Evolutionary conservation across 1,140 invertebrate species (phyloP), one percentile per base, ranked within the genome.

Genomic region (Drosophila albomicans): DNA sequence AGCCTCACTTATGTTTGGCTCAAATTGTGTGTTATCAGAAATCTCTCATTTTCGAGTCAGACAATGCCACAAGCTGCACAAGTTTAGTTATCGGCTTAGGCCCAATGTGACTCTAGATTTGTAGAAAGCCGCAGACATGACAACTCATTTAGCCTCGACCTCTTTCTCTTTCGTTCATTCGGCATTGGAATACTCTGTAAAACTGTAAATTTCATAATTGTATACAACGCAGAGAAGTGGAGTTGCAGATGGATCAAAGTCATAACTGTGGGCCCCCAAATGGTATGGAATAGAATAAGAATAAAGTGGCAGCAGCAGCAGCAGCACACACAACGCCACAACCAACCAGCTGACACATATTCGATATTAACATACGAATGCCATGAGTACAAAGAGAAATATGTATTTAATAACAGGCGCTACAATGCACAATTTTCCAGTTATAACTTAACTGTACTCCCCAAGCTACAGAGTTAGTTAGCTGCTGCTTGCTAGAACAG

Each of bases 321-420:
- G 35, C 64, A 58, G 51, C 72, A 51, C 8, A 41, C 35, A 56
- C 1, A 48, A 25, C 3, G 20, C 20, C 0, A 25, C 20, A 25
- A 25, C 0, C 16, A 16, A 13, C 35, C 8, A 41, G 73, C 69
- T 80, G 81, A 80, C 78, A 87, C 57, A 87, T 88, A 78, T 72
- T 74, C 78, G 65, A 89, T 84, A 88, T 87, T 87, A 87, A 43
- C 84, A 88, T 88, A 89, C 70, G 63, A 65, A 65, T 65, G 69
- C 20, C 32, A n/a, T 43, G 65, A 59, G 64, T 89, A 88, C 84
- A 88, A 89, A 82, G 70, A 78, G 78, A 79, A 56, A 68, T 79
- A 81, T 82, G 84, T 66, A 71, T 79, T 84, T 84, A 79, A 85
- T 84, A 81, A 76, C 69, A 75, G 77, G 54, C 71, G 64, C 61